phyloP scores from a whole-genome alignment of 2,888 invertebrate genomes.

The Phengaris alcon region DNA sequence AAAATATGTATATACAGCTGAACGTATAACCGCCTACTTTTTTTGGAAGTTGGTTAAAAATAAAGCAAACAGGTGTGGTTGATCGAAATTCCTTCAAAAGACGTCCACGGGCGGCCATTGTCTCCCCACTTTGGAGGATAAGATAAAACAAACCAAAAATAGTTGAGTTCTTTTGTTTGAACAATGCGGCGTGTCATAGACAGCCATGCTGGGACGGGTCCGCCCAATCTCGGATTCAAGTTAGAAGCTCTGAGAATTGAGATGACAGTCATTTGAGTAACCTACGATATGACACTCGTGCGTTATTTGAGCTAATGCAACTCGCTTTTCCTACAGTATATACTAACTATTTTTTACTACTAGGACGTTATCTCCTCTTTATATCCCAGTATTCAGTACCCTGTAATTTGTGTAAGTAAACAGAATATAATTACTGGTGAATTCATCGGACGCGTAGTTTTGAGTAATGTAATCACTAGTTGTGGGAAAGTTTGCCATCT shows the following conservation, averaged over 20 bases:
- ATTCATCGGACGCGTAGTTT: too few species aligned
- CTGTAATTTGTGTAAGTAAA: too few species aligned
- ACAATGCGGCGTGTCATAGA: slow-evolving; percentile 73
- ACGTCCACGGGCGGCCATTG: slow-evolving; percentile 68
- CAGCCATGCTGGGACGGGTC: slow-evolving; percentile 61
- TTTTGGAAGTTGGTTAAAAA: not conserved
- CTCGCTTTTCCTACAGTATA: too few species aligned
- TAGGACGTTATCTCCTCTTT: too few species aligned
- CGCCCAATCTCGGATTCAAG: slow-evolving; percentile 42
- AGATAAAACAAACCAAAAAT: slow-evolving; percentile 62
- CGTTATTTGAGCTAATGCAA: too few species aligned
- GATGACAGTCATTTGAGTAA: slow-evolving; percentile 26
- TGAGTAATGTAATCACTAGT: too few species aligned
- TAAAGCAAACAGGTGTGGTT: slow-evolving; percentile 40
- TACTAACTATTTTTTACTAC: too few species aligned
- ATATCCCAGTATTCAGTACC: too few species aligned
- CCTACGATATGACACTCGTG: not conserved
- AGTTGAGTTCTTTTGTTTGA: slow-evolving; percentile 76
- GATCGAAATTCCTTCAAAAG: slow-evolving; percentile 70
- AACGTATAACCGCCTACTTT: too few species aligned
- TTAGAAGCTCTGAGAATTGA: slow-evolving; percentile 34
- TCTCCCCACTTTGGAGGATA: slow-evolving; percentile 54
- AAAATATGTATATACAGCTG: too few species aligned
- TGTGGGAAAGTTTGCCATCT: not conserved
- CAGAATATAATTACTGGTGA: not conserved